phyloP scores from a whole-genome alignment of 2,113 vertebrate species.

The Sylvia atricapilla region DNA sequence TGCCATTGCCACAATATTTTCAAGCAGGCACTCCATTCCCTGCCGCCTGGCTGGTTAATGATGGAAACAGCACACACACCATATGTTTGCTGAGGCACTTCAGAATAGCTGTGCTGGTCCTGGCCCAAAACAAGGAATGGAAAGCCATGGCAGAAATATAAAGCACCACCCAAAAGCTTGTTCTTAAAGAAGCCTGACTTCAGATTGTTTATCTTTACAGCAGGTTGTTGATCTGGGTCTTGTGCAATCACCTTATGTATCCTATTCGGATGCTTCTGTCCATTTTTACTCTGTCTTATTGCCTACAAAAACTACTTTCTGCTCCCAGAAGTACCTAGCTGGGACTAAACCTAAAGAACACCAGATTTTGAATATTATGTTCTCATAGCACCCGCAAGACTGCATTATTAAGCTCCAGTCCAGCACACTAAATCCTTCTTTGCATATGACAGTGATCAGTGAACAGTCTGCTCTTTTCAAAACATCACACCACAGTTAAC shows the following conservation, averaged over 20 bases:
- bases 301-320: neutral
- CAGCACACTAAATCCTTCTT: rapidly evolving
- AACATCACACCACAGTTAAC: neutral
- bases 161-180: neutral
- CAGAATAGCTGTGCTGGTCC: neutral
- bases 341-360: neutral
- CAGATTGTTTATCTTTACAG: neutral
- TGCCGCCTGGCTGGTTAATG: neutral
- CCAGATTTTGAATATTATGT: neutral
- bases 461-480: neutral
- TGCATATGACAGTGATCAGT: rapidly evolving
- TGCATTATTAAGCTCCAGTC: neutral
- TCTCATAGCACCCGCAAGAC: neutral
- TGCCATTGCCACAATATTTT: neutral
- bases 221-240: neutral
- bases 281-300: neutral
- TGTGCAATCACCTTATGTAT: neutral
- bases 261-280: neutral
- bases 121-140: neutral
- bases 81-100: neutral
- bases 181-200: neutral
- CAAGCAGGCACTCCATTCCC: neutral
- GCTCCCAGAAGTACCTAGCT: neutral
- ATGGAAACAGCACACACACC: constrained; percentile 7
- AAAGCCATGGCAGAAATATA: neutral